Conservation (phyloP, 2,113 vertebrate genomes). For the Morphnarchus princeps region DNA sequence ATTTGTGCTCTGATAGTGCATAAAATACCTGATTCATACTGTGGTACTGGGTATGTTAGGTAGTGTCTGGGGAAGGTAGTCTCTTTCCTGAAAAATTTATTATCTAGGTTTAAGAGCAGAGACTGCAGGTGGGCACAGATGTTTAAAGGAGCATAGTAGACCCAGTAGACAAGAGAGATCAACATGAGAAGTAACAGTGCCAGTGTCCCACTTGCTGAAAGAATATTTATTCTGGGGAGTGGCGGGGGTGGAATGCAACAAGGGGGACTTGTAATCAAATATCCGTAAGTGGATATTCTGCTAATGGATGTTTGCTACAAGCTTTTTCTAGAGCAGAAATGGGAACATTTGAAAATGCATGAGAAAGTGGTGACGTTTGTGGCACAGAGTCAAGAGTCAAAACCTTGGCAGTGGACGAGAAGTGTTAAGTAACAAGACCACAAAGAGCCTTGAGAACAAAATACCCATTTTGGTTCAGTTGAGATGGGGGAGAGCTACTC, state of each 20-base stretch:
- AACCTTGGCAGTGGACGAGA: background rate
- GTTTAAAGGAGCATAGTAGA: background rate
- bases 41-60: background rate
- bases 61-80: background rate
- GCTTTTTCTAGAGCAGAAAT: background rate
- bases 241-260: rapidly evolving
- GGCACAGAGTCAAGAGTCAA: background rate
- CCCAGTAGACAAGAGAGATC: background rate
- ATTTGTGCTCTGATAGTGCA: background rate
- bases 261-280: background rate
- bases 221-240: background rate
- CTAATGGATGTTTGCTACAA: background rate
- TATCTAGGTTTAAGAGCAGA: background rate
- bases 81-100: background rate
- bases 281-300: background rate
- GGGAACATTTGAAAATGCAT: background rate
- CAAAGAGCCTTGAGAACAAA: background rate
- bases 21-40: background rate
- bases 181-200: background rate
- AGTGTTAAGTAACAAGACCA: background rate
- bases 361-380: background rate
- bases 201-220: background rate
- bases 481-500: rapidly evolving
- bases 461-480: background rate
- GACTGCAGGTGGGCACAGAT: background rate